A percentile compares a stretch with the other conserved stretches of the same genome.
Conservation (phyloP, 2,113 vertebrate genomes). For the Gymnocephalus cernua region DNA sequence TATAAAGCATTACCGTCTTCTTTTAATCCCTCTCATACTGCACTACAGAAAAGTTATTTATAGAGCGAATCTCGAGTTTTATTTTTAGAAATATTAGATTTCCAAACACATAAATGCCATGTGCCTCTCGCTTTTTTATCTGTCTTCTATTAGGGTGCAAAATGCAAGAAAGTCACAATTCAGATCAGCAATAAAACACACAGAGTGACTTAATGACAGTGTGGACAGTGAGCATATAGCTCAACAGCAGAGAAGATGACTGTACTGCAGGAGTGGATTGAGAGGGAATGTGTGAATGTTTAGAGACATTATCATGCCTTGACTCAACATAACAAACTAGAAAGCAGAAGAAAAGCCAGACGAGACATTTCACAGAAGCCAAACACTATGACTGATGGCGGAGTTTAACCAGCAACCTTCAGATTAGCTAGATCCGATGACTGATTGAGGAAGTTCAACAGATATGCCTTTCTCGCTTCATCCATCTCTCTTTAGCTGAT, state of each 20-base stretch:
- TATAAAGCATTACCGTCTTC: neutral
- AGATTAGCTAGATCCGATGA: conserved; percentile 52
- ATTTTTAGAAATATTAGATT: conserved; percentile 35
- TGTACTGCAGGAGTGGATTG: conserved; percentile 15
- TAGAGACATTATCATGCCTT: conserved; percentile 30
- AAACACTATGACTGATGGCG: conserved; percentile 50
- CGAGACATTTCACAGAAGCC: conserved; percentile 35
- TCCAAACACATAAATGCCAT: conserved; percentile 1
- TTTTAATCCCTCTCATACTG: neutral
- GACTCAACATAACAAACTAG: conserved; percentile 20
- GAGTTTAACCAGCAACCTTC: conserved; percentile 68
- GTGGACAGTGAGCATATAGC: conserved; percentile 11
- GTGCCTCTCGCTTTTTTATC: conserved; percentile 25
- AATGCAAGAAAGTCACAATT: neutral
- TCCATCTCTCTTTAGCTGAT: conserved; percentile 69
- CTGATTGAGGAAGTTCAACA: conserved; percentile 49
- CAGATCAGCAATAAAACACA: neutral
- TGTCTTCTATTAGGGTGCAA: neutral
- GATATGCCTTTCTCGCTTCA: conserved; percentile 49
- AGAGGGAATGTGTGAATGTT: conserved; percentile 30
- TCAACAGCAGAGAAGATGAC: conserved; percentile 31
- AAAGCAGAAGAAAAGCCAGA: conserved; percentile 10
- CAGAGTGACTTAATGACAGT: neutral
- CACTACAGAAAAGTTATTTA: conserved; percentile 3
- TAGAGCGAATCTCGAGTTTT: neutral